A percentile compares a stretch with the other conserved stretches of the same genome.
Conservation (phyloP, 2,888 invertebrate genomes). For the Mythimna vitellina region DNA sequence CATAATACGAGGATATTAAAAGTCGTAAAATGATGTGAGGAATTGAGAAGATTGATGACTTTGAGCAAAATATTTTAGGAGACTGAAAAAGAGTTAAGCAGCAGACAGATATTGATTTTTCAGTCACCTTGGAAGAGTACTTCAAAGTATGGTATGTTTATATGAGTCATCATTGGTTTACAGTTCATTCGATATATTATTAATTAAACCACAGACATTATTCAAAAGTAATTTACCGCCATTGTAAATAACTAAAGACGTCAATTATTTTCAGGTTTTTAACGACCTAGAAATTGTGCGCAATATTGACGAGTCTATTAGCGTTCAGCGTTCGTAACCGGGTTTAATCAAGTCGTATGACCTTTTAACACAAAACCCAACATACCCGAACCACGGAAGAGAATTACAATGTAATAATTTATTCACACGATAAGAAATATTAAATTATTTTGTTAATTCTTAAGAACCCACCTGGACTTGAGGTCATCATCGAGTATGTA, state of each 20-base stretch:
- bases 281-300: conserved; percentile 57
- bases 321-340: conserved; percentile 47
- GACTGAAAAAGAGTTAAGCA: neutral
- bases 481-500: conserved; percentile 87
- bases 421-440: conserved; percentile 46
- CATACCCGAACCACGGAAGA: conserved; percentile 60
- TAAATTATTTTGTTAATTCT: conserved; percentile 23
- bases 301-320: conserved; percentile 46
- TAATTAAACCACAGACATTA: conserved; percentile 14
- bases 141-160: neutral
- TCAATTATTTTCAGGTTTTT: conserved; percentile 43
- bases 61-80: neutral
- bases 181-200: conserved; percentile 13
- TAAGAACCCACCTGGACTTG: conserved; percentile 83
- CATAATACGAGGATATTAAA: neutral
- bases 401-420: conserved; percentile 39
- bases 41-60: too few species aligned
- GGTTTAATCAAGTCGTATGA: conserved; percentile 61
- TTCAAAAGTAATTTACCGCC: conserved; percentile 34
- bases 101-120: neutral
- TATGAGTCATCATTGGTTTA: conserved; percentile 3
- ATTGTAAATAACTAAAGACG: conserved; percentile 34
- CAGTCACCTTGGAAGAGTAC: conserved; percentile 12
- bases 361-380: conserved; percentile 63
- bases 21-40: neutral